Evolutionary conservation across 1,140 invertebrate genomes (phyloP).

Genomic region (Trachymyrmex cornetzi): DNA sequence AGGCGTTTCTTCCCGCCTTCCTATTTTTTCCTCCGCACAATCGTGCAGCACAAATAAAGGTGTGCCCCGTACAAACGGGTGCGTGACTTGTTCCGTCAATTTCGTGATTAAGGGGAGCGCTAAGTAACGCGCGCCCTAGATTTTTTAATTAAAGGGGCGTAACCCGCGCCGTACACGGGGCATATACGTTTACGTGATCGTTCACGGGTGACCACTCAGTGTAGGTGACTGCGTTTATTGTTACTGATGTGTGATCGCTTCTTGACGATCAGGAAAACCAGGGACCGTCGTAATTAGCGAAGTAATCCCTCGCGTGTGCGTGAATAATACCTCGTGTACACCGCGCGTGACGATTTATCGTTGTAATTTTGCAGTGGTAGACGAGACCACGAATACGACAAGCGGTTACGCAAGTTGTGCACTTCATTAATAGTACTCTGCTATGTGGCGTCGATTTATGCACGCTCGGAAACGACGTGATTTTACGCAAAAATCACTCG

Average conservation of each 20-base stretch:
- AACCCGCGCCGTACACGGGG: background rate
- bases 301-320: background rate
- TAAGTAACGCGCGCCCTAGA: conserved; percentile 56
- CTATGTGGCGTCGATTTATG: conserved; percentile 22
- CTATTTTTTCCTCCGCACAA: background rate
- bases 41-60: conserved; percentile 18
- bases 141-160: conserved; percentile 57
- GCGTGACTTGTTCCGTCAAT: conserved; percentile 47
- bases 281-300: conserved; percentile 25
- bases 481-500: background rate
- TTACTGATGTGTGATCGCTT: background rate
- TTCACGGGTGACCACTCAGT: background rate
- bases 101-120: conserved; percentile 44
- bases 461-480: background rate
- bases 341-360: conserved; percentile 26
- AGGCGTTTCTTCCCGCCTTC: background rate
- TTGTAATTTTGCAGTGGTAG: conserved; percentile 53
- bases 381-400: conserved; percentile 14
- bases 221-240: background rate
- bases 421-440: conserved; percentile 24
- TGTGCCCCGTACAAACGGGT: conserved; percentile 2
- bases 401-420: conserved; percentile 19
- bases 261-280: background rate
- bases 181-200: conserved; percentile 33
- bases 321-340: too few species aligned